Evolutionary conservation across 2,888 invertebrate genomes (phyloP), one percentile per base, ranked within the genome.

Genomic region (Selenia dentaria): DNA sequence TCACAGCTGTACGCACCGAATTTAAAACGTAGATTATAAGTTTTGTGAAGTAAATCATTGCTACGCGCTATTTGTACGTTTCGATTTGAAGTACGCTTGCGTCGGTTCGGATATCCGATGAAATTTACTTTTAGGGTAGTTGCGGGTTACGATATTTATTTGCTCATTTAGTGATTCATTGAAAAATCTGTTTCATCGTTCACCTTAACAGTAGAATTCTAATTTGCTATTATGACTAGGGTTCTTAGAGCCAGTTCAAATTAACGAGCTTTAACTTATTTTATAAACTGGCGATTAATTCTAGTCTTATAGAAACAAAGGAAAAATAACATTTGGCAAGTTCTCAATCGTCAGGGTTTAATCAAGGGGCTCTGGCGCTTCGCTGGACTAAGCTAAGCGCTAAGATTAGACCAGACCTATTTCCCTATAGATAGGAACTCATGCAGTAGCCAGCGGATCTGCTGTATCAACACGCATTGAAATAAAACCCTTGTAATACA

Each of bases 281-380:
- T 2, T 16, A 16, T 2, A 16, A 4, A 16, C 16, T 16, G 16
- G 16, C 4, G 4, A 33, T 38, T n/a, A 5, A 16, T 26, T 40
- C 35, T 46, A 46, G 46, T 46, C 40, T 31, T 27, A 6, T 6
- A 39, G 5, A 29, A 34, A 33, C 33, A 29, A 45, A 45, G 29
- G 44, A 2, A 16, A 16, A 16, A 16, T 16, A 16, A 16, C 3
- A 3, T 16, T 16, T 16, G 16, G 16, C 16, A 27, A 38, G 37
- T 47, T 50, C 32, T 44, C 38, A 39, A 18, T 39, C 40, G 40
- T 50, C 54, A 54, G 54, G 50, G 54, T 54, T 27, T 50, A 54
- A 18, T 39, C 50, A 50, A 38, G 41, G 46, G 22, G 25, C 11
- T 22, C 28, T 31, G 13, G 46, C 46, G 18, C 3, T 32, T 37